phyloP scores from a whole-genome alignment of 2,113 vertebrate genomes.

The Paramormyrops kingsleyae region DNA sequence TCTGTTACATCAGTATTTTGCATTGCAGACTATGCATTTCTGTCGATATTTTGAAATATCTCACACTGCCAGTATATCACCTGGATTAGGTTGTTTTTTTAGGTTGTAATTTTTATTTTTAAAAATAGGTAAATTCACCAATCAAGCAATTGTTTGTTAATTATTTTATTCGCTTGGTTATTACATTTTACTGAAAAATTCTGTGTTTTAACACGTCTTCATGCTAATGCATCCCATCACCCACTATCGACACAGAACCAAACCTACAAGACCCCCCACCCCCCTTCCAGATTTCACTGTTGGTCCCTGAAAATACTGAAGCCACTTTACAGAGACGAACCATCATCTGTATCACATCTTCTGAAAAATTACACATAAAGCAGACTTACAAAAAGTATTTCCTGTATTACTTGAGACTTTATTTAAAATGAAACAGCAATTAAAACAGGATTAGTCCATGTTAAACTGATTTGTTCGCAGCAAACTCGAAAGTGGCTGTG shows the following conservation, averaged over 20 bases:
- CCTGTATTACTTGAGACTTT: not conserved
- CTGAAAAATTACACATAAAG: not conserved
- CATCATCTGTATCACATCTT: not conserved
- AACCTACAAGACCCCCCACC: constrained; percentile 24
- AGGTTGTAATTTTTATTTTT: not conserved
- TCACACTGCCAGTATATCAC: not conserved
- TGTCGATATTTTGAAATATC: not conserved
- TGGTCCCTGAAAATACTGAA: constrained; percentile 25
- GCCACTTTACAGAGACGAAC: constrained; percentile 32
- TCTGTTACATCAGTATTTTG: not conserved
- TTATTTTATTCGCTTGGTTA: not conserved
- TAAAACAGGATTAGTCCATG: constrained; percentile 8
- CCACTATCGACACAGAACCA: constrained; percentile 11
- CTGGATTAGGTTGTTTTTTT: not conserved
- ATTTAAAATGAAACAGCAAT: constrained; percentile 22
- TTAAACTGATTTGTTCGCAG: constrained; percentile 21
- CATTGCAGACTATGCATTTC: not conserved
- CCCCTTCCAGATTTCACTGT: constrained; percentile 30
- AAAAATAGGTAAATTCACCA: not conserved
- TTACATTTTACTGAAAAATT: constrained; percentile 36
- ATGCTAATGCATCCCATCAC: constrained; percentile 23
- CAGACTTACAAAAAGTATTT: not conserved
- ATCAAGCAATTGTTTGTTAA: not conserved
- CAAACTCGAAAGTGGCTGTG: not conserved
- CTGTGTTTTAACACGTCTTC: constrained; percentile 33